Evolutionary conservation across 2,797 vertebrate genomes (phyloP).

Genomic region (Rhabdophis nuchalis): DNA sequence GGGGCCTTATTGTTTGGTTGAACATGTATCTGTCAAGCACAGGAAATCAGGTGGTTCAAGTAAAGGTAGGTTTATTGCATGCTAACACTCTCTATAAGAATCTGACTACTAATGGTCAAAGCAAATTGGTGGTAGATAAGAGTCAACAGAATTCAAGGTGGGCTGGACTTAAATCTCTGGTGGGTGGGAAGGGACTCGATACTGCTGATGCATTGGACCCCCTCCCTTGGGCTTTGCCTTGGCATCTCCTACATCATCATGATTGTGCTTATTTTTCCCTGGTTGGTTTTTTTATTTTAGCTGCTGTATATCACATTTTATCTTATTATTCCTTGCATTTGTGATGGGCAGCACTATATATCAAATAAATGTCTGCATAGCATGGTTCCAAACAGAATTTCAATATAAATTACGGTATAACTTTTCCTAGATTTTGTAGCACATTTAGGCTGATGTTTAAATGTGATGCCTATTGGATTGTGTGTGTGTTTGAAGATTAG

Average conservation of each 20-base stretch:
- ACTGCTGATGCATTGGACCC: not conserved
- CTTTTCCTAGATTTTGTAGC: not conserved
- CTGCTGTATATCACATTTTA: not conserved
- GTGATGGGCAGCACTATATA: not conserved
- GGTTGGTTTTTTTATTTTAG: not conserved
- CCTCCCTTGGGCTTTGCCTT: not conserved
- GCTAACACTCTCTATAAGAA: not conserved
- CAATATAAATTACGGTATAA: not conserved
- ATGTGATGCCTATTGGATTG: not conserved
- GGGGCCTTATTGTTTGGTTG: not conserved
- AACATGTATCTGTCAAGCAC: not conserved
- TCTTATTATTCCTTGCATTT: not conserved
- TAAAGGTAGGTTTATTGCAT: not conserved
- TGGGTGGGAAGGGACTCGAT: not conserved
- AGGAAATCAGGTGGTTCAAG: not conserved
- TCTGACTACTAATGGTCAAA: not conserved
- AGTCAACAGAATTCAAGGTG: not conserved
- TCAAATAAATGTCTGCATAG: not conserved
- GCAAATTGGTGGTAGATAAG: not conserved
- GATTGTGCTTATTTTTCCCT: not conserved
- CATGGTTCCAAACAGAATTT: not conserved
- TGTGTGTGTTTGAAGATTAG: not conserved
- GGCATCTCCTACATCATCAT: not conserved
- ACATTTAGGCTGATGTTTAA: not conserved
- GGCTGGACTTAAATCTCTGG: not conserved